Conservation (phyloP, 2,797 vertebrate species). For the Pantherophis vulpinus region DNA sequence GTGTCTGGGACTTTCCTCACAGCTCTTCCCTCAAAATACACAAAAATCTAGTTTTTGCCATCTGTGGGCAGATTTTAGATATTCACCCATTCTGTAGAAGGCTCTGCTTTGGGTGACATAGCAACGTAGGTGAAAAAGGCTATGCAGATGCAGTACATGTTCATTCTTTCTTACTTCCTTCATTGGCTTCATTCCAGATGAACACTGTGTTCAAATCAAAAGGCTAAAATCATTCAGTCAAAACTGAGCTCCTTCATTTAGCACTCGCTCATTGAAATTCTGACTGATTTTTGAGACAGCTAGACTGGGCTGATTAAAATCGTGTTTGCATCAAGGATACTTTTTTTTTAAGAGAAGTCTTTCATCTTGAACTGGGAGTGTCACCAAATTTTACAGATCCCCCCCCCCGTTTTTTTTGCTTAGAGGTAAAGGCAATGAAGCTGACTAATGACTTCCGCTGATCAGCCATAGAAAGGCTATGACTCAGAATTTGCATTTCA, state of each 20-base stretch:
- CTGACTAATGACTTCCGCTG: constrained; percentile 28
- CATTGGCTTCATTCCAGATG: constrained; percentile 7
- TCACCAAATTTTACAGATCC: background rate
- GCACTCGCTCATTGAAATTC: background rate
- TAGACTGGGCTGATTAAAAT: background rate
- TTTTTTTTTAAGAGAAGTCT: constrained; percentile 7
- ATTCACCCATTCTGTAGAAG: background rate
- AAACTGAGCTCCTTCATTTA: background rate
- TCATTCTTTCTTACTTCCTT: constrained; percentile 8
- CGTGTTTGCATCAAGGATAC: constrained; percentile 2
- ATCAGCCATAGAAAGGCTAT: background rate
- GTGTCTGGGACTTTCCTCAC: background rate
- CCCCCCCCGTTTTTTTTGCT: background rate
- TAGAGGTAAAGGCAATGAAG: background rate
- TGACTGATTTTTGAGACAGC: background rate
- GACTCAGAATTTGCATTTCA: constrained; percentile 21
- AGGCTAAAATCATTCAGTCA: constrained; percentile 17
- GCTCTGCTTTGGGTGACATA: background rate
- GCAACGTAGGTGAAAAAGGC: background rate
- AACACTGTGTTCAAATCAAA: background rate
- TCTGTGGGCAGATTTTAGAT: background rate
- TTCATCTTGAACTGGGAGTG: constrained; percentile 26
- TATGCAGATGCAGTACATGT: background rate
- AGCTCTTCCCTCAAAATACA: background rate
- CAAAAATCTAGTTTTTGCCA: background rate